Evolutionary conservation across 2,113 vertebrate species (phyloP), one percentile per base, ranked within the genome.

Genomic region (Zosterops hypoxanthus): DNA sequence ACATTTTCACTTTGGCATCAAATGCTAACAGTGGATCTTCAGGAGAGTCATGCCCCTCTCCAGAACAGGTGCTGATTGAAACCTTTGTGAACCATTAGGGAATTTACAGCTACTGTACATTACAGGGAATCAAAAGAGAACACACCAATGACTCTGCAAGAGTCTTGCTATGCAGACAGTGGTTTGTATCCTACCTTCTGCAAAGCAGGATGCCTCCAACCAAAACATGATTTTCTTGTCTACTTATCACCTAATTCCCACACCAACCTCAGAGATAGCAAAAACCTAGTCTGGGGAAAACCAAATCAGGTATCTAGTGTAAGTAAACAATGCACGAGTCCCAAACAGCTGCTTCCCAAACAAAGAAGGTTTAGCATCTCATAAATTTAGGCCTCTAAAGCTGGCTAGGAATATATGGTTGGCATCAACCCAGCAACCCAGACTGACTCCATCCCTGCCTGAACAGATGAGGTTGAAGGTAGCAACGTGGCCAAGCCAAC

Each of bases 401-500:
- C 23, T 57, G 50, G n/a, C 33, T 53, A 69, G 46, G 42, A 68
- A 77, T 86, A 31, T 13, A 33, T 7, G 11, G 31, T 6, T 66
- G 59, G 68, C 82, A 73, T 77, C 46, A 90, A 46, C 9, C 24
- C 56, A 94, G 34, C 22, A 92, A 63, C 17, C 3, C 44, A 77
- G 56, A 16, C 55, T 59, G 16, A 73, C 31, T 4, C 3, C 28
- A 36, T 36, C 42, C 64, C 33, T 52, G 17, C 31, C 52, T 21
- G 28, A 88, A 71, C 3, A 79, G 29, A 71, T 24, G 15, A 83
- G 56, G 34, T 2, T 66, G 52, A 73, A 70, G 26, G 24, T 11
- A 82, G 20, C 0, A 1, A 11, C 12, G 42, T 12, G 39, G 47
- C 28, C 0, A 0, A 72, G 24, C 14, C 42, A 25, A 7, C 2